A percentile compares a stretch with the other conserved stretches of the same genome.
Conservation (phyloP, 2,113 vertebrate species). For the Raphicerus campestris region DNA sequence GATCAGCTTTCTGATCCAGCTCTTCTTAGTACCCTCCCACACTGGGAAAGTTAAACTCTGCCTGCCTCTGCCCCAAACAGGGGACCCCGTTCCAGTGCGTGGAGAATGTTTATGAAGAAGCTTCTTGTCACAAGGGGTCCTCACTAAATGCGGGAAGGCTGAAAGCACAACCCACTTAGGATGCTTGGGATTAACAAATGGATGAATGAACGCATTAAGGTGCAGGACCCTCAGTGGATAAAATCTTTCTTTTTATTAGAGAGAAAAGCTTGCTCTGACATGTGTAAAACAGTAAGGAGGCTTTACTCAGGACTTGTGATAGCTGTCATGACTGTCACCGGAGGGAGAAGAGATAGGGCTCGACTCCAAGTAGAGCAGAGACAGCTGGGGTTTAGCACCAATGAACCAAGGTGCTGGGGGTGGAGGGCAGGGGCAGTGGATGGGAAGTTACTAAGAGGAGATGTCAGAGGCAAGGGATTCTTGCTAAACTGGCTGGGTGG, state of each 20-base stretch:
- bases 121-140: not conserved
- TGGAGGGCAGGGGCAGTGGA: rapidly evolving
- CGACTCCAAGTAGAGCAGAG: not conserved
- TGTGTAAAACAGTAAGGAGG: not conserved
- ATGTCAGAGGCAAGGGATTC: not conserved
- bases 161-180: not conserved
- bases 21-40: not conserved
- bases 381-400: not conserved
- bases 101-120: not conserved
- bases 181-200: not conserved
- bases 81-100: not conserved
- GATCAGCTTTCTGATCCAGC: not conserved
- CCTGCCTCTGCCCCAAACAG: not conserved
- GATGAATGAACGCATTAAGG: not conserved
- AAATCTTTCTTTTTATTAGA: not conserved
- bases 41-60: not conserved
- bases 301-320: not conserved
- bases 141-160: too few species aligned
- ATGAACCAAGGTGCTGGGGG: not conserved
- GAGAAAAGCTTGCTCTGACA: not conserved
- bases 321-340: not conserved
- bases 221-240: not conserved
- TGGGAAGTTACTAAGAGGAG: not conserved
- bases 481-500: not conserved
- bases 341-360: not conserved